These are phyloP conservation scores for Chironomus riparius DNA, from an alignment of 2,888 invertebrate genomes.

Conservation along the genomic window DNA sequence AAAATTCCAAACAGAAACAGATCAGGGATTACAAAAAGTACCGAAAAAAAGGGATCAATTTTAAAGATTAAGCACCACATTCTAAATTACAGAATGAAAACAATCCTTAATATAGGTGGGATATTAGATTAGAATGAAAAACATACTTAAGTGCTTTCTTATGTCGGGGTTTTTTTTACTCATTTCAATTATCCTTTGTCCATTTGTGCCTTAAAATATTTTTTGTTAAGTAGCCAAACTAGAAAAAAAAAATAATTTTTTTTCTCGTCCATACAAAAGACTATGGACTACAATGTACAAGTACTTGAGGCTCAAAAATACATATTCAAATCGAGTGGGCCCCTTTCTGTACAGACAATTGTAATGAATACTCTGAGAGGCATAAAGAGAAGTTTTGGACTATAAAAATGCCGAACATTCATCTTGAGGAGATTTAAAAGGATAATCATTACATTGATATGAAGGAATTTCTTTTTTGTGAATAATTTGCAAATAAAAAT, in stretches of 20 bases:
- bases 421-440: background rate
- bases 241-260: background rate
- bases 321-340: conserved; percentile 18
- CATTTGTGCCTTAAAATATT: background rate
- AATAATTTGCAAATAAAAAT: too few relatives aligned
- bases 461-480: too few relatives aligned
- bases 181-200: conserved; percentile 3
- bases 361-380: background rate
- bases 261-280: background rate
- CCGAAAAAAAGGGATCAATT: background rate
- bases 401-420: background rate
- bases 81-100: conserved; percentile 17
- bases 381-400: background rate
- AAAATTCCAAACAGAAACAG: too few relatives aligned
- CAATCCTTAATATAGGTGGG: conserved; percentile 14
- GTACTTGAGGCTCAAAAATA: conserved; percentile 6
- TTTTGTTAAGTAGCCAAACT: background rate
- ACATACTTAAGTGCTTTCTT: background rate
- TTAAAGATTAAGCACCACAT: background rate
- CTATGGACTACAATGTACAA: background rate
- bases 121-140: conserved; percentile 13
- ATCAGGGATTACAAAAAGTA: too few relatives aligned
- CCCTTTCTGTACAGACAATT: background rate
- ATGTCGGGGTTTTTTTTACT: background rate
- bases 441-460: conserved; percentile 12